phyloP scores from a whole-genome alignment of 2,797 vertebrate species.

The Aeoliscus strigatus region DNA sequence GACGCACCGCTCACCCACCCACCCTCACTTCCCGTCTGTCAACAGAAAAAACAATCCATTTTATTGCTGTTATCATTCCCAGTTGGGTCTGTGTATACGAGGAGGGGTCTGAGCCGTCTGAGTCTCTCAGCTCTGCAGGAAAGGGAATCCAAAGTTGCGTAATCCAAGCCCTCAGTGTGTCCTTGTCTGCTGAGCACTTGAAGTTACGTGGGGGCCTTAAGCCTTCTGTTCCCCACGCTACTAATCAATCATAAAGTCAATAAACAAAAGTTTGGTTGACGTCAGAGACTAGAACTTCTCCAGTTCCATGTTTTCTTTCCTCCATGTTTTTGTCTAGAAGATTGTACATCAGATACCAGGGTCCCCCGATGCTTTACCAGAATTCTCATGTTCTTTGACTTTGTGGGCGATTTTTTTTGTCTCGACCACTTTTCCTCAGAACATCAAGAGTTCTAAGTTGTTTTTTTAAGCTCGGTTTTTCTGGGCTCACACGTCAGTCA shows the following conservation, averaged over 20 bases:
- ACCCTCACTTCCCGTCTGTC: slow-evolving; percentile 33
- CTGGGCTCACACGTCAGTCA: no score
- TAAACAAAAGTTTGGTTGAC: slow-evolving; percentile 32
- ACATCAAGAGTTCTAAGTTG: no score
- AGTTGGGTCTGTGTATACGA: slow-evolving; percentile 14
- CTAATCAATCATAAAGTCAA: slow-evolving; percentile 29
- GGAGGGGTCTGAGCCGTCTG: not conserved
- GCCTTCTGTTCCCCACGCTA: slow-evolving; percentile 34
- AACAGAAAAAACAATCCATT: slow-evolving; percentile 17
- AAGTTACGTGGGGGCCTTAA: slow-evolving; percentile 15
- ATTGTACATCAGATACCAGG: no score
- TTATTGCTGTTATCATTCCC: slow-evolving; percentile 24
- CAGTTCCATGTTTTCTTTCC: slow-evolving; percentile 2
- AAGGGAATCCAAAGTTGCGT: slow-evolving; percentile 9
- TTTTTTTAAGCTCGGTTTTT: no score
- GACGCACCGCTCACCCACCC: slow-evolving; percentile 20
- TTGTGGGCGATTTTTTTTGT: no score
- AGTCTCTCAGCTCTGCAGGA: slow-evolving; percentile 20
- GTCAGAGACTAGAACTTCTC: slow-evolving; percentile 25
- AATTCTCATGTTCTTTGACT: no score
- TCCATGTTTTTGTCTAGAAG: slow-evolving; percentile 10
- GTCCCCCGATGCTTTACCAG: no score
- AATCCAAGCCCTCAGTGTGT: slow-evolving; percentile 8
- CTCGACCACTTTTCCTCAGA: no score
- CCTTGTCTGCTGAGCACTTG: slow-evolving; percentile 21